Conservation (phyloP, 2,888 invertebrate species). For the Philereme vetulata region DNA sequence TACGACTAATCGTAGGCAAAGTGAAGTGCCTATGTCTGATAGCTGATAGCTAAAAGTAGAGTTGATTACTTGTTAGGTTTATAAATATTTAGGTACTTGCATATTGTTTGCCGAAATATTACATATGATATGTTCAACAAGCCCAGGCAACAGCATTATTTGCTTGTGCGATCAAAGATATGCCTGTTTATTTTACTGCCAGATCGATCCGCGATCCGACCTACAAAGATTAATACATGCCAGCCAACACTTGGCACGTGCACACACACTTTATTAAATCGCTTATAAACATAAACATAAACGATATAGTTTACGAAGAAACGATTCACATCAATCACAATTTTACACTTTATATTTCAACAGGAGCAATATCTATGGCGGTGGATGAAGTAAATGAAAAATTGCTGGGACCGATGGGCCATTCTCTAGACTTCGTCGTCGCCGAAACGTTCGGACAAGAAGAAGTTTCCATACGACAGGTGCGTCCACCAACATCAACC, state of each 20-base stretch:
- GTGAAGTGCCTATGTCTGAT: background rate
- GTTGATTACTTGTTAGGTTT: too few relatives aligned
- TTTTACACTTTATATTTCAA: constrained; percentile 30
- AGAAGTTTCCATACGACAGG: constrained; percentile 90
- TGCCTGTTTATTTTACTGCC: constrained; percentile 39
- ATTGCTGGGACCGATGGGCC: constrained; percentile 85
- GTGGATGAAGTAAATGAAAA: constrained; percentile 91
- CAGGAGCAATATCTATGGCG: constrained; percentile 94
- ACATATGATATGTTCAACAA: constrained; percentile 9
- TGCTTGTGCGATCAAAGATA: constrained; percentile 29
- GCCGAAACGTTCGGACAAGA: constrained; percentile 97
- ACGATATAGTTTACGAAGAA: constrained; percentile 12
- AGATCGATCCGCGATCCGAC: constrained; percentile 42
- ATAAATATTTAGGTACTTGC: background rate
- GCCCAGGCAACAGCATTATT: constrained; percentile 33
- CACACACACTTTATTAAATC: constrained; percentile 41
- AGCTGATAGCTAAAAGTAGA: too few relatives aligned
- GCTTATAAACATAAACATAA: constrained; percentile 14
- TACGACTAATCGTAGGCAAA: background rate
- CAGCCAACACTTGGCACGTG: constrained; percentile 50
- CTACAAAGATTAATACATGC: constrained; percentile 50
- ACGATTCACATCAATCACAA: constrained; percentile 5
- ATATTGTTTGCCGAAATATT: constrained; percentile 4
- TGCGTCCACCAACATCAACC: constrained; percentile 42
- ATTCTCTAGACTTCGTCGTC: constrained; percentile 90